Evolutionary conservation across 2,113 vertebrate genomes (phyloP).

Genomic region (Cyanoderma ruficeps): DNA sequence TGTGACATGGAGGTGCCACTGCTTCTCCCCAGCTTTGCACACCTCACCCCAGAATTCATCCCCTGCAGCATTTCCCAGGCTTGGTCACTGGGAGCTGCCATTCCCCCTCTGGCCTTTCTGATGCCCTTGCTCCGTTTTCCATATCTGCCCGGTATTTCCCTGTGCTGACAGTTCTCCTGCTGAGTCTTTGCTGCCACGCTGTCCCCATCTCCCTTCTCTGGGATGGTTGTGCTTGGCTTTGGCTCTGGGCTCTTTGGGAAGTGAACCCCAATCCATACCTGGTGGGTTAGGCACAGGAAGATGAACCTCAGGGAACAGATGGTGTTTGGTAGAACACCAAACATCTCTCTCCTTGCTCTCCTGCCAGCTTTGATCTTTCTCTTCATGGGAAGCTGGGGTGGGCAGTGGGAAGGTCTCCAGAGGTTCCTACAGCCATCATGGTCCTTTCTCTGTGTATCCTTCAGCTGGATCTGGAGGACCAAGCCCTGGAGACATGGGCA

Average conservation of each 20-base stretch:
- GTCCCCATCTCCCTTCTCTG: not conserved
- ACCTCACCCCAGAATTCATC: accelerated
- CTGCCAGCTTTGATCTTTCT: not conserved
- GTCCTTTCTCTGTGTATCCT: not conserved
- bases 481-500: not conserved
- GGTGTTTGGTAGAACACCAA: not conserved
- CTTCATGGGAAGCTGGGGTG: not conserved
- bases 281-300: not conserved
- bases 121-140: accelerated
- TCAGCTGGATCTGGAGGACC: not conserved
- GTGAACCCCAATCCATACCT: accelerated
- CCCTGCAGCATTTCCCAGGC: not conserved
- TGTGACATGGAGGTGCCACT: accelerated
- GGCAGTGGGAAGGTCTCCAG: not conserved
- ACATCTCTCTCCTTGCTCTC: not conserved
- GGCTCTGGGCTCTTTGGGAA: not conserved
- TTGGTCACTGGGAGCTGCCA: accelerated
- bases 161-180: not conserved
- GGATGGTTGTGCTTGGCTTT: not conserved
- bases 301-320: not conserved
- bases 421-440: not conserved
- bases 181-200: not conserved
- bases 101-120: not conserved
- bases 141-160: accelerated
- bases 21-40: not conserved